Evolutionary conservation across 2,113 vertebrate genomes (phyloP), one percentile per base, ranked within the genome.

Genomic region (Paratilapia polleni): DNA sequence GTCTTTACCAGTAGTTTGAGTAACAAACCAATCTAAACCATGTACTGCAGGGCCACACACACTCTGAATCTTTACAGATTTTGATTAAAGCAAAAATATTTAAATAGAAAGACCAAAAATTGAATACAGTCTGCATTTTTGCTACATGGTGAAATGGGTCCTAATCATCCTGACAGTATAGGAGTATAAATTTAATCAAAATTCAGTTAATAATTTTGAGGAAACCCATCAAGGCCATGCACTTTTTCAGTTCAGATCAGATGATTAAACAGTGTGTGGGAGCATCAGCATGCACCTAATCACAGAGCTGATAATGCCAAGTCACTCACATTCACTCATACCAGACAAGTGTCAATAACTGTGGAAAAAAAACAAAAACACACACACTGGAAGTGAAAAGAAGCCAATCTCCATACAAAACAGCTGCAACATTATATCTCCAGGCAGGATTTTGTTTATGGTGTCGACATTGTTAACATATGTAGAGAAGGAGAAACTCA

Each of bases 281-380:
- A 82, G 64, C 77, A 34, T 89, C 77, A 82, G 64, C 90, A 90
- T 91, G 91, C 89, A 89, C 26, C 66, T 74, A 87, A 85, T 85
- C 85, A 82, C 66, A 60, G 83, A 77, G 85, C 76, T 73, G 87
- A 84, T 80, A 58, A 83, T 52, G 70, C 58, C 2, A 31, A 84
- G 62, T 81, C 81, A 80, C 77, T 64, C 41, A 73, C 49, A 74
- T 77, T 82, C 47, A 77, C 58, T 83, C 47, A 49, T 4, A 60
- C 58, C 43, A 80, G 83, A 81, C 77, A 83, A 43, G 70, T 60
- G 58, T 66, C 60, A 87, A 56, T 76, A 76, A 41, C 52, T 28
- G 73, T n/a, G 57, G 43, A 28, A 31, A 77, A 31, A 58, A 78
- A 61, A 19, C 22, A 41, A 56, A 85, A n/a, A n/a, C n/a, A n/a